Evolutionary conservation across 2,888 invertebrate species (phyloP).

Genomic region (Coelogynopora nodosa): DNA sequence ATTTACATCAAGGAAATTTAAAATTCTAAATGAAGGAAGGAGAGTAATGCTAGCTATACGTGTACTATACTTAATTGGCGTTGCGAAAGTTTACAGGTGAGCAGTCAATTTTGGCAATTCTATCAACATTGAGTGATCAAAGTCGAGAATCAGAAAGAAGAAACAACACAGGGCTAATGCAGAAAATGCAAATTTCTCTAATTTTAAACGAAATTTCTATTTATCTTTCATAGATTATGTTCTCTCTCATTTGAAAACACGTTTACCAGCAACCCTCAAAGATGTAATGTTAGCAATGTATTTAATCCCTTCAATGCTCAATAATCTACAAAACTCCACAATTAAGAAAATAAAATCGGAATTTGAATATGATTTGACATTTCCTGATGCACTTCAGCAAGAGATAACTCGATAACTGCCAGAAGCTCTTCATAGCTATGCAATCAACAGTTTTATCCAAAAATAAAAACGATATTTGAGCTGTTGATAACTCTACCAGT

Average conservation of each 20-base stretch:
- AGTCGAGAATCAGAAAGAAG: too few species aligned
- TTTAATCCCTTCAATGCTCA: not conserved
- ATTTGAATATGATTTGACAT: not conserved
- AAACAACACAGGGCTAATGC: too few species aligned
- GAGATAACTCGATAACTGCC: too few species aligned
- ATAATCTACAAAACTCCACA: not conserved
- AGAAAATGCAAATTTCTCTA: too few species aligned
- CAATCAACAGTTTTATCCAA: not conserved
- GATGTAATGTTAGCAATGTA: not conserved
- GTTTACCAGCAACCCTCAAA: not conserved
- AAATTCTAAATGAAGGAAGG: too few species aligned
- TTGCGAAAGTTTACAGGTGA: too few species aligned
- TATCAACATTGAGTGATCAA: too few species aligned
- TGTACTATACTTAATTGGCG: too few species aligned
- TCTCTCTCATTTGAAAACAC: not conserved
- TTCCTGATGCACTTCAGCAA: not conserved
- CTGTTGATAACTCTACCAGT: not conserved
- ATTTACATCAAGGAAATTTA: too few species aligned
- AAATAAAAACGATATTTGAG: not conserved
- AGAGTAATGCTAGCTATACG: too few species aligned
- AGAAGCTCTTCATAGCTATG: too few species aligned
- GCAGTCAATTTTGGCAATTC: too few species aligned
- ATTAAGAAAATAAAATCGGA: not conserved
- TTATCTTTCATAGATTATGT: not conserved
- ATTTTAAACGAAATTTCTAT: not conserved